phyloP scores from a whole-genome alignment of 2,797 vertebrate species.

The Falco rusticolus region DNA sequence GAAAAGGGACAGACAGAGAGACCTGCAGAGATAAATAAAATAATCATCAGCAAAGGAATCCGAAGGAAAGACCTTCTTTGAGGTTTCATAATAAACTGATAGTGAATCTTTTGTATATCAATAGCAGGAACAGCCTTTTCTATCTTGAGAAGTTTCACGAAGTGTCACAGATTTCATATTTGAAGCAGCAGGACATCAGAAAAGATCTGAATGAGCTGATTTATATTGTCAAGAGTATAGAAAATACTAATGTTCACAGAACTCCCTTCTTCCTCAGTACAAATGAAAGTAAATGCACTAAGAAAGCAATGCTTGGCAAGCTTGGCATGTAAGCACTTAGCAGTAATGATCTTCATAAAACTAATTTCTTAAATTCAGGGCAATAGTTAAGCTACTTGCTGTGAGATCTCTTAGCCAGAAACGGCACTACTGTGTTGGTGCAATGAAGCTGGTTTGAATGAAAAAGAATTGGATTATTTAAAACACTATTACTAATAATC shows the following conservation, averaged over 20 bases:
- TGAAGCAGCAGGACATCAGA: neutral
- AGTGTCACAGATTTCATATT: neutral
- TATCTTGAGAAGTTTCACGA: neutral
- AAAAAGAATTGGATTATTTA: neutral
- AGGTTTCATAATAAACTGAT: conserved; percentile 16
- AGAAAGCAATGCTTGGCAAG: neutral
- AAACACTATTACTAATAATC: neutral
- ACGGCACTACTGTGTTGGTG: neutral
- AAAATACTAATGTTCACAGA: neutral
- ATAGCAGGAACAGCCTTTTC: neutral
- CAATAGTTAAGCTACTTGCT: neutral
- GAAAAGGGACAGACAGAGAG: conserved; percentile 59
- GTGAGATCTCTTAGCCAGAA: neutral
- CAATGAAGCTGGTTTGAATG: neutral
- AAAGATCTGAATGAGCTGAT: neutral
- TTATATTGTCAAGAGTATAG: neutral
- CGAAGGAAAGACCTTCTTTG: neutral
- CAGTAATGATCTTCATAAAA: neutral
- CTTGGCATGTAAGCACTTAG: neutral
- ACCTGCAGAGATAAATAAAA: conserved; percentile 69
- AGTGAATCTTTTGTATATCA: neutral
- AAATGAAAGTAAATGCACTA: neutral
- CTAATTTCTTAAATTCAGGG: neutral
- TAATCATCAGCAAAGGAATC: conserved; percentile 46
- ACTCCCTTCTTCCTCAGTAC: neutral